These are phyloP conservation scores for Oncorhynchus tshawytscha DNA, from an alignment of 2,113 vertebrate species.

Conservation along the genomic window DNA sequence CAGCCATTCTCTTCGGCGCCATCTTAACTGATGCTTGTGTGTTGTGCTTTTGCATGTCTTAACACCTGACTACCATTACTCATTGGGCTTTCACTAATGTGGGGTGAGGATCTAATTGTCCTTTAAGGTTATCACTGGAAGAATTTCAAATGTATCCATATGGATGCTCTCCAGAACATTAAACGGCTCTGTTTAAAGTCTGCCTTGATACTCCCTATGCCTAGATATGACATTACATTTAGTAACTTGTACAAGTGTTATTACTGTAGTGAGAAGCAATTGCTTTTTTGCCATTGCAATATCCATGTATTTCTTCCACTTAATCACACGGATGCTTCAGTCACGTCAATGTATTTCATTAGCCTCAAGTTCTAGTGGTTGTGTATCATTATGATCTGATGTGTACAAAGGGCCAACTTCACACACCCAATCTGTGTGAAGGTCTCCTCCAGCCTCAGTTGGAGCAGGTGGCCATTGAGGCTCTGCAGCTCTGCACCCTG, in stretches of 20 bases:
- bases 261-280: not conserved
- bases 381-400: not conserved
- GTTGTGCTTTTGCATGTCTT: not conserved
- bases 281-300: not conserved
- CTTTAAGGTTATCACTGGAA: no score
- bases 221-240: no score
- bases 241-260: no score
- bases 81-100: no score
- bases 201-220: no score
- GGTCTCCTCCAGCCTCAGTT: conserved; percentile 89
- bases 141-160: no score
- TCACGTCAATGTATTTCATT: not conserved
- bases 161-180: no score
- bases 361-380: not conserved
- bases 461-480: conserved; percentile 84
- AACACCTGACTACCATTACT: not conserved
- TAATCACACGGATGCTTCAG: not conserved
- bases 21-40: conserved; percentile 9
- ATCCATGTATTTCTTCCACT: not conserved
- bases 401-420: no score
- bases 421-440: conserved; percentile 39
- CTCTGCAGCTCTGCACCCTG: conserved; percentile 90
- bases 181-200: no score
- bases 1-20: no score
- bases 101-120: no score